A percentile compares a stretch with the other conserved stretches of the same genome.
phyloP scores from a whole-genome alignment of 2,113 vertebrate species.

The Actenoides hombroni region DNA sequence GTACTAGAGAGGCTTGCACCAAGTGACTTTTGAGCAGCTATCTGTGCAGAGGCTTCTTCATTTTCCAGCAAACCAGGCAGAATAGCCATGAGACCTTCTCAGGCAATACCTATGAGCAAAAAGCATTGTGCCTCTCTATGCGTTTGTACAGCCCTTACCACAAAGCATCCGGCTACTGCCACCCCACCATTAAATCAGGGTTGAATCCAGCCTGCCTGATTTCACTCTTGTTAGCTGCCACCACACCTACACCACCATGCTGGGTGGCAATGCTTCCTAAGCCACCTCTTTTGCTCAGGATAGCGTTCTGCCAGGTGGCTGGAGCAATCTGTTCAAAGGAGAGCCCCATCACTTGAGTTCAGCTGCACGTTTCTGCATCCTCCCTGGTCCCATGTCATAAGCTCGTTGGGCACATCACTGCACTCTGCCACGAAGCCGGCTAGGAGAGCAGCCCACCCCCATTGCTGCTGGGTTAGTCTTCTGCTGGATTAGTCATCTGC shows the following conservation, averaged over 20 bases:
- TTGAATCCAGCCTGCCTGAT: not conserved
- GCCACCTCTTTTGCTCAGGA: not conserved
- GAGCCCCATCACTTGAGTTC: rapidly evolving
- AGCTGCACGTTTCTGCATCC: not conserved
- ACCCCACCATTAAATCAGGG: not conserved
- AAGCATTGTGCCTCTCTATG: rapidly evolving
- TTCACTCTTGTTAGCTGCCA: rapidly evolving
- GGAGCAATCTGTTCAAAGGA: not conserved
- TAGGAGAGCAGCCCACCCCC: not conserved
- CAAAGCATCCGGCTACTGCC: rapidly evolving
- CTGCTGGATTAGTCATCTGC: not conserved
- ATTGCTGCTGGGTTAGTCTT: not conserved
- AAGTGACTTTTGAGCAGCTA: not conserved
- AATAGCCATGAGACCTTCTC: not conserved
- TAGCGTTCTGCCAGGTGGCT: not conserved
- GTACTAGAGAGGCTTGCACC: not conserved
- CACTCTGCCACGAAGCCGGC: rapidly evolving
- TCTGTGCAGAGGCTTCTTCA: not conserved
- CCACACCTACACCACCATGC: rapidly evolving
- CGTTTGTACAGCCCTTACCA: not conserved
- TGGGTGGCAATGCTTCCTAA: not conserved
- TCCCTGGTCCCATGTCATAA: not conserved
- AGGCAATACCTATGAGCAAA: not conserved
- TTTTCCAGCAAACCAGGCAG: not conserved
- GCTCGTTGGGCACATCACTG: too few species aligned